Base-by-base conservation (phyloP, 2,797 vertebrate species). In the Clamator glandarius region DNA sequence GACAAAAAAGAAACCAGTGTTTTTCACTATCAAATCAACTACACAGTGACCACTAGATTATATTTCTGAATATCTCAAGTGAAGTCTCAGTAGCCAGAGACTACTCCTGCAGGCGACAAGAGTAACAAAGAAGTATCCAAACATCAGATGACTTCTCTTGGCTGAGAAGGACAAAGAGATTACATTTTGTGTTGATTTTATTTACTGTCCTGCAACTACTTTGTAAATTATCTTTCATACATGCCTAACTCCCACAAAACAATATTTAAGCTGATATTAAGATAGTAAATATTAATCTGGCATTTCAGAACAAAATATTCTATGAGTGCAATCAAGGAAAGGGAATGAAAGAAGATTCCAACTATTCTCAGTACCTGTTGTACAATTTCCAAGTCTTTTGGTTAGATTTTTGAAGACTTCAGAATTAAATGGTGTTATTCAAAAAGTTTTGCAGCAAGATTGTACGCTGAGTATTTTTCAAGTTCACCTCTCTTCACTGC, bases 191-290 rank as follows among this genome's bases (percentile, higher is more conserved):
- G 3, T 41, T 52, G 2, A 44, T 68, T 87, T 87, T 55, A 48
- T 57, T 77, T 88, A 13, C 19, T 39, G 44, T 14, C 28, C 6
- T 36, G 11, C 11, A 6, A 41, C 19, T 50, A 50, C 21, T 57
- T 42, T 19, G 15, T 39, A 90, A 81, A 63, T 57, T 68, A 58
- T 18, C 9, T 13, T 58, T 54, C 77, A 20, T 3, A 61, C 4
- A 35, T 29, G 6, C 46, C 19, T 61, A 24, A 48, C 0, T 0
- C 6, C 26, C 15, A 63, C 8, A 82, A 76, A 82, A 50, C 8
- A 67, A 20, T 21, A 52, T 82, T 84, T 84, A 64, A 84, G 66
- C 16, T 21, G 17, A n/a, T 7, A n/a, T 24, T 73, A 25, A 84
- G 57, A 3, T 67, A 28, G 12, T 46, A 67, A 75, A 74, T 58